Evolutionary conservation across 2,113 vertebrate genomes (phyloP).

Genomic region (Alectura lathami): DNA sequence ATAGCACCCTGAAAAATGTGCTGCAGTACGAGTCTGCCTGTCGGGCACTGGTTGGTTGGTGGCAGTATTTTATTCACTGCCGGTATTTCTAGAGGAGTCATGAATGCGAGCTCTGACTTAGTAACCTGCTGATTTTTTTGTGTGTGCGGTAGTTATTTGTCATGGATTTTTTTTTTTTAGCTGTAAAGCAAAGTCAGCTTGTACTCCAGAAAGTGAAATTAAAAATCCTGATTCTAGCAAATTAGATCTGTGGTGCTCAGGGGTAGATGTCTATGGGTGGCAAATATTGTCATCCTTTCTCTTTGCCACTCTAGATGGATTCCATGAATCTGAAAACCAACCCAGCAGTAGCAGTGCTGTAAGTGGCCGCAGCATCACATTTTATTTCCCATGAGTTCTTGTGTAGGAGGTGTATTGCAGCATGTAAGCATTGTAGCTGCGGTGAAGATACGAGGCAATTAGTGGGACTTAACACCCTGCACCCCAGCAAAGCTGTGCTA

Average conservation of each 20-base stretch:
- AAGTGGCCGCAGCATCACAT: not conserved
- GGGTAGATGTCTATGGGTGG: fast-evolving
- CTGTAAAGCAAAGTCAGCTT: not conserved
- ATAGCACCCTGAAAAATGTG: not conserved
- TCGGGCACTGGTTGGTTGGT: not conserved
- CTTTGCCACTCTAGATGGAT: not conserved
- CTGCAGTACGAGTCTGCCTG: not conserved
- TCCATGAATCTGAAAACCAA: not conserved
- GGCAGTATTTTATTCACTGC: not conserved
- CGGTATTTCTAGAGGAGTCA: not conserved
- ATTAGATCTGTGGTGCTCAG: not conserved
- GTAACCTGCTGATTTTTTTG: not conserved
- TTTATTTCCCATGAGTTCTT: fast-evolving
- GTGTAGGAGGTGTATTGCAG: fast-evolving
- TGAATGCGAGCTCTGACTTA: not conserved
- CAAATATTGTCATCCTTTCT: not conserved
- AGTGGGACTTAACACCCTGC: not conserved
- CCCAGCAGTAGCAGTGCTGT: not conserved
- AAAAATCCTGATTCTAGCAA: not conserved
- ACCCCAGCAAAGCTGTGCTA: not conserved
- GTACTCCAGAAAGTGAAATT: fast-evolving
- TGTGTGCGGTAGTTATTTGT: not conserved
- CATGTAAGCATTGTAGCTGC: not conserved
- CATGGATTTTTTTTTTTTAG: not conserved
- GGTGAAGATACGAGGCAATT: not conserved